Base-by-base conservation (phyloP, 2,888 invertebrate genomes). In the Timema podura region DNA sequence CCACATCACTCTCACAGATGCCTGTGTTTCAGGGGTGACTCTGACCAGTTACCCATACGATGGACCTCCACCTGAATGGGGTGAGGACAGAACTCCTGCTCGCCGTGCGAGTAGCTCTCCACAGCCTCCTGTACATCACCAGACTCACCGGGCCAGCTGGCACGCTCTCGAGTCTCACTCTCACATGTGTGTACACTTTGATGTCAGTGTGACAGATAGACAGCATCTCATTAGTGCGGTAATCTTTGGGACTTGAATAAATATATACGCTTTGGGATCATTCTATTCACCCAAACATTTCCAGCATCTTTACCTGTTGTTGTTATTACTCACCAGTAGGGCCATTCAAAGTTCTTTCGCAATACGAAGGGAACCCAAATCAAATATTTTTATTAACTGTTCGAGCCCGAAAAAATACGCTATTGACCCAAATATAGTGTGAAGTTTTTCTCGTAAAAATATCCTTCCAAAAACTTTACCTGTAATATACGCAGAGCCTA, bases 41-140 rank as follows among this genome's bases (percentile, higher is more conserved):
- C 74, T 82, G 72, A 82, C 82, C 9, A 79, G 79, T 45, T 81
- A 81, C 73, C 79, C 78, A 74, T 80, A 68, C 65, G 73, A 73
- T 59, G 70, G 70, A n/a, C 71, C 71, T 0, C 64, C 69, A 10
- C 69, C 68, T 5, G 72, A 71, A 30, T 71, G 73, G 71, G 65
- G 69, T 16, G 71, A 69, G 30, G 69, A 69, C 0, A 47, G 69
- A 65, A 65, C 68, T 10, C 65, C 66, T 13, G 69, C 71, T 13
- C 65, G 71, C n/a, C 57, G 71, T n/a, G 73, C 71, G 48, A 73
- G 73, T 66, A 68, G 69, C 16, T 73, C 73, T 7, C 73, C 73
- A 13, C 69, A 67, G 45, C 70, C 65, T 13, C 30, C 61, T 13
- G 64, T 46, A 61, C 44, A 30, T 11, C 71, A 51, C 65, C 68